phyloP scores from a whole-genome alignment of 2,113 vertebrate species.

The Probosciger aterrimus region DNA sequence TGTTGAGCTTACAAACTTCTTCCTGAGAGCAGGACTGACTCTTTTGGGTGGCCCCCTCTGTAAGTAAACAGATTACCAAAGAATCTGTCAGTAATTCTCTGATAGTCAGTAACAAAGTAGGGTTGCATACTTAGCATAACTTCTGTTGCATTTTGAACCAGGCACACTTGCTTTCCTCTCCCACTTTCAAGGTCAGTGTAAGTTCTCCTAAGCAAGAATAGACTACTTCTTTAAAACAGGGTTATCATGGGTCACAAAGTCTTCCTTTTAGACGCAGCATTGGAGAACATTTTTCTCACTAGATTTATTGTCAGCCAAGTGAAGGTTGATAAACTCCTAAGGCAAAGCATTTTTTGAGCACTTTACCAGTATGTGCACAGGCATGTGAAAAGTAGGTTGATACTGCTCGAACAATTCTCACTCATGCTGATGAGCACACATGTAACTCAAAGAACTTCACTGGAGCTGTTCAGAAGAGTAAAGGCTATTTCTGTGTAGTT shows the following conservation, averaged over 20 bases:
- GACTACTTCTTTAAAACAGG: background rate
- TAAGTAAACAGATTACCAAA: conserved; percentile 44
- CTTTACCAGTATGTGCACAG: background rate
- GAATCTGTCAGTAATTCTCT: background rate
- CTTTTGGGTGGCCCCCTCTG: conserved; percentile 73
- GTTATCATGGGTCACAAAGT: background rate
- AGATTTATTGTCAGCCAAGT: background rate
- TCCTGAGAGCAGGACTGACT: conserved; percentile 68
- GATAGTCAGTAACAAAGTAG: background rate
- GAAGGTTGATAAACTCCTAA: background rate
- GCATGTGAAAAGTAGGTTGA: background rate
- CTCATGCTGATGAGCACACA: background rate
- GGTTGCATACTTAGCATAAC: background rate
- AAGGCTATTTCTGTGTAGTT: background rate
- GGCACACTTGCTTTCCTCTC: background rate
- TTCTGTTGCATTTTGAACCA: background rate
- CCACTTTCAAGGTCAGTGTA: background rate
- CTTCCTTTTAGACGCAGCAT: background rate
- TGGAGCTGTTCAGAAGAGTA: background rate
- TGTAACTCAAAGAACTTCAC: background rate
- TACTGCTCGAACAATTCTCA: background rate
- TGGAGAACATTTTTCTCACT: background rate
- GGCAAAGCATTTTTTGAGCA: background rate
- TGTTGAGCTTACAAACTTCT: conserved; percentile 81
- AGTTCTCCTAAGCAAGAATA: background rate